A percentile compares a stretch with the other conserved stretches of the same genome.
These are phyloP conservation scores for Hiodon alosoides DNA, from an alignment of 2,113 vertebrate genomes.

Conservation along the genomic window DNA sequence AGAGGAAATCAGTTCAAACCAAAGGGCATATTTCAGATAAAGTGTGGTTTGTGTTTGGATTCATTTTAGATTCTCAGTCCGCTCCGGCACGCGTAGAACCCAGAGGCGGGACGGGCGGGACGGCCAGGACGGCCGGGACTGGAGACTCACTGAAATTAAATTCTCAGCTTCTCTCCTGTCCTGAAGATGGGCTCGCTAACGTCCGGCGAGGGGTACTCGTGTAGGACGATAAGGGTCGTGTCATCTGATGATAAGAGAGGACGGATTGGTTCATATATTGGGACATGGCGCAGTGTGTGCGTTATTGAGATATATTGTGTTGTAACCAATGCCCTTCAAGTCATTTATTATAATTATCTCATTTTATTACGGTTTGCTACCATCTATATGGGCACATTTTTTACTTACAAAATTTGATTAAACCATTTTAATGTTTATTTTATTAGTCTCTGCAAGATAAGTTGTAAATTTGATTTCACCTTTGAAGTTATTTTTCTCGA, in stretches of 20 bases:
- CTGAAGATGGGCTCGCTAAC: slow-evolving; percentile 76
- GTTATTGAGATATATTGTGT: slow-evolving; percentile 15
- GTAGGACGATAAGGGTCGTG: slow-evolving; percentile 69
- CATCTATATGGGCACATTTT: no score
- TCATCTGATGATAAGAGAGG: slow-evolving; percentile 54
- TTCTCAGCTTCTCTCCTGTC: slow-evolving; percentile 71
- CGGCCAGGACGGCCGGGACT: not conserved
- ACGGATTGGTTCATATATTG: not conserved
- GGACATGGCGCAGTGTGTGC: not conserved
- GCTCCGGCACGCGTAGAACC: no score
- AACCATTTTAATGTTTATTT: no score
- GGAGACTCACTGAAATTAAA: slow-evolving; percentile 73
- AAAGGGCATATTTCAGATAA: no score
- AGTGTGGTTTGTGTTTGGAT: not conserved
- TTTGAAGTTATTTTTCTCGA: no score
- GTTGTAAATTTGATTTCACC: no score
- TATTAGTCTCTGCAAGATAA: no score
- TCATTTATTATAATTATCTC: no score
- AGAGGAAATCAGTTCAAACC: not conserved
- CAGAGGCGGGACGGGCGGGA: not conserved
- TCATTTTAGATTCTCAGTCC: not conserved
- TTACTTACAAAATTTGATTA: no score
- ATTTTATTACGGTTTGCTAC: no score
- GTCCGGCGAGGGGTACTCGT: slow-evolving; percentile 71
- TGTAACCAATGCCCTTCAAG: no score